A percentile compares a stretch with the other conserved stretches of the same genome.
Conservation (phyloP, 1,140 invertebrate genomes). For the Neotoxoptera formosana region DNA sequence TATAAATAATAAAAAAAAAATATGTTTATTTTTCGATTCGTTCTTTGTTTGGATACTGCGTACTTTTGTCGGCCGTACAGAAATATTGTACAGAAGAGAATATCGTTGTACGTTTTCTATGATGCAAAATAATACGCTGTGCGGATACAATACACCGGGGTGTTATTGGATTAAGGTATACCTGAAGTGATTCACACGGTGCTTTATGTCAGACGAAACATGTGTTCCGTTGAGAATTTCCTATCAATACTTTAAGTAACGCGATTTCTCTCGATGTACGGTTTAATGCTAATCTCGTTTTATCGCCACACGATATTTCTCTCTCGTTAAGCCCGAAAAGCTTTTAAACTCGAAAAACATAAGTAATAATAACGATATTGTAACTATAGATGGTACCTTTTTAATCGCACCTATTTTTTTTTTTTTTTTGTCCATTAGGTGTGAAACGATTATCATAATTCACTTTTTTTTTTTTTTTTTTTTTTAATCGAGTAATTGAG, state of each 20-base stretch:
- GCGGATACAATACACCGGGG: not conserved
- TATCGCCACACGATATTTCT: no score
- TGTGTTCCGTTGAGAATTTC: not conserved
- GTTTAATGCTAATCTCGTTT: not conserved
- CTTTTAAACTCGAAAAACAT: constrained; percentile 7
- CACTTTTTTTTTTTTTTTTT: not conserved
- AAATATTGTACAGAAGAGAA: no score
- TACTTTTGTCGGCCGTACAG: not conserved
- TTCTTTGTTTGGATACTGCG: not conserved
- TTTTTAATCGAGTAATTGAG: not conserved
- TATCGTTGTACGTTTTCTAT: constrained; percentile 14
- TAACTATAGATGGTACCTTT: not conserved
- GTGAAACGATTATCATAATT: not conserved
- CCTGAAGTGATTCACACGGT: not conserved
- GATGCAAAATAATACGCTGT: not conserved
- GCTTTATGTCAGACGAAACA: not conserved
- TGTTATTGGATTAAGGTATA: constrained; percentile 20
- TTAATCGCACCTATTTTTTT: not conserved
- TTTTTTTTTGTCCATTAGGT: not conserved
- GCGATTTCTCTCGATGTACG: not conserved
- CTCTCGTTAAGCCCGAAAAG: not conserved
- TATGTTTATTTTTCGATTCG: not conserved
- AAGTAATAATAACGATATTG: not conserved
- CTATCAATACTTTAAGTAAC: not conserved
- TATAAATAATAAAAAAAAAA: not conserved